These are phyloP conservation scores for Chloromyia formosa DNA, from an alignment of 2,888 invertebrate species.

Conservation along the genomic window DNA sequence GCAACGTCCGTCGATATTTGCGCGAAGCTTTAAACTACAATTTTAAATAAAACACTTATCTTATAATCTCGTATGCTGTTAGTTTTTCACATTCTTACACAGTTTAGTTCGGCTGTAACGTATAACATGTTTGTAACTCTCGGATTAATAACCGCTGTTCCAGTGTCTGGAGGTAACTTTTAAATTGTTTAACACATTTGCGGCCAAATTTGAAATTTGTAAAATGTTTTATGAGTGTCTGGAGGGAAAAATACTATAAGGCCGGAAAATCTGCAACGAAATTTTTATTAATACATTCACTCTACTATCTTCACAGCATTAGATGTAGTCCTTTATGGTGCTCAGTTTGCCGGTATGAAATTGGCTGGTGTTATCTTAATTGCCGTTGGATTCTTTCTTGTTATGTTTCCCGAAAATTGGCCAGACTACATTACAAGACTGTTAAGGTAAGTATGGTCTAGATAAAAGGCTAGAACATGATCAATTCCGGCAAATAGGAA, in stretches of 20 bases:
- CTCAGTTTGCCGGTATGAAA: conserved; percentile 93
- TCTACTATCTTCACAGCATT: conserved; percentile 68
- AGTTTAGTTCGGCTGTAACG: conserved; percentile 92
- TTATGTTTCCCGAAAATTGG: conserved; percentile 97
- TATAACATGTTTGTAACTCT: conserved; percentile 95
- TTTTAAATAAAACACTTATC: no score
- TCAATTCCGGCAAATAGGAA: conserved; percentile 5
- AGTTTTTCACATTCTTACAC: conserved; percentile 92
- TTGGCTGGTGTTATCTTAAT: conserved; percentile 92
- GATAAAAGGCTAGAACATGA: not conserved
- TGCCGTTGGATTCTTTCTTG: conserved; percentile 89
- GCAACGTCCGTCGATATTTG: no score
- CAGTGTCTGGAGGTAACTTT: conserved; percentile 87
- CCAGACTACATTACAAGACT: conserved; percentile 92
- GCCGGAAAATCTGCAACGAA: no score
- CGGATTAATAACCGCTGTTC: conserved; percentile 92
- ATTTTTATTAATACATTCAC: no score
- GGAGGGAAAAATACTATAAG: no score
- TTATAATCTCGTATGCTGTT: conserved; percentile 58
- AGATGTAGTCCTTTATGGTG: conserved; percentile 85
- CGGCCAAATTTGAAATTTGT: not conserved
- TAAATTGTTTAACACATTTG: conserved; percentile 26
- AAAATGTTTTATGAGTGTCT: not conserved
- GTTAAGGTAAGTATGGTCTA: conserved; percentile 72
- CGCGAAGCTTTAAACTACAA: no score